A percentile compares a stretch with the other conserved stretches of the same genome.
phyloP scores from a whole-genome alignment of 2,797 vertebrate genomes.

The Australoheros facetus region DNA sequence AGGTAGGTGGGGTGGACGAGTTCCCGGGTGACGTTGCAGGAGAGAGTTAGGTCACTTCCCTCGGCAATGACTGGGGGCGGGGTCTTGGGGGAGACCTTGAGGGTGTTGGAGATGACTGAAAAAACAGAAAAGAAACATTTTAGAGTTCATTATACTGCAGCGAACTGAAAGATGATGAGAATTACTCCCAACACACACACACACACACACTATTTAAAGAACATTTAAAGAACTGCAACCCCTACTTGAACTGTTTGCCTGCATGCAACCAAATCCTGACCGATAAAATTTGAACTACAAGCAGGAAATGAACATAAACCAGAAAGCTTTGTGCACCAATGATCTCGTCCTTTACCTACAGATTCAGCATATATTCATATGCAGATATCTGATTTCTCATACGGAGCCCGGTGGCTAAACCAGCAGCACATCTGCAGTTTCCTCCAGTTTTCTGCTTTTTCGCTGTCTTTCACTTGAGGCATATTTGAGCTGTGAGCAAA shows the following conservation, averaged over 20 bases:
- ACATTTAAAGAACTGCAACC: background rate
- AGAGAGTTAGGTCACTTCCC: slow-evolving; percentile 86
- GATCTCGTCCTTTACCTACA: background rate
- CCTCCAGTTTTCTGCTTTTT: background rate
- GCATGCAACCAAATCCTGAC: background rate
- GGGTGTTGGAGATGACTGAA: slow-evolving; percentile 89
- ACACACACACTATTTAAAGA: background rate
- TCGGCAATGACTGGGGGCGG: slow-evolving; percentile 70
- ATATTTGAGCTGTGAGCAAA: background rate
- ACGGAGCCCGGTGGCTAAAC: background rate
- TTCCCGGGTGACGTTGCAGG: slow-evolving; percentile 80
- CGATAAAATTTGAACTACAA: background rate
- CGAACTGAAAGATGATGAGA: fast-evolving
- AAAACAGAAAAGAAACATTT: fast-evolving
- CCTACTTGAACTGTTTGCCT: background rate
- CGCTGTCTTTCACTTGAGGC: background rate
- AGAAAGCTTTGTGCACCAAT: background rate
- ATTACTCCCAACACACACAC: background rate
- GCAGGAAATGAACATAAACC: background rate
- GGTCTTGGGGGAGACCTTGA: slow-evolving; percentile 73
- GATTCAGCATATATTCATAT: background rate
- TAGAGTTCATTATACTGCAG: background rate
- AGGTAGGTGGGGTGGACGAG: slow-evolving; percentile 87
- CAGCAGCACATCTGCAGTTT: background rate
- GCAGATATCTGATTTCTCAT: background rate